phyloP scores from a whole-genome alignment of 2,113 vertebrate genomes.

The Pipra filicauda region DNA sequence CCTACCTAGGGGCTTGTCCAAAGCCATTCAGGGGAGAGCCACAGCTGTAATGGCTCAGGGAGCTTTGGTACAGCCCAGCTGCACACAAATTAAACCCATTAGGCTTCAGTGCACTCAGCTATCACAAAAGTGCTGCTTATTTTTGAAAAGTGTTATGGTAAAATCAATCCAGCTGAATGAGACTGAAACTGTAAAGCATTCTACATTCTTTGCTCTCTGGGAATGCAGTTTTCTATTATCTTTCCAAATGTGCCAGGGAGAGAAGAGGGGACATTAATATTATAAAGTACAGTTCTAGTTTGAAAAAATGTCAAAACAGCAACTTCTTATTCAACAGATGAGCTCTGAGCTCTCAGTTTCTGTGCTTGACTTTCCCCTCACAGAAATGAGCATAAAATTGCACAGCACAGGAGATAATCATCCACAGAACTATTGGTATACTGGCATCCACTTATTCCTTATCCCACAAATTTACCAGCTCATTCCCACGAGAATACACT shows the following conservation, averaged over 20 bases:
- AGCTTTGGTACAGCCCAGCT: slow-evolving; percentile 28
- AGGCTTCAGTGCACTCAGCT: slow-evolving; percentile 1
- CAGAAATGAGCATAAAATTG: neutral
- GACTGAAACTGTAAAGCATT: neutral
- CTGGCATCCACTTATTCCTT: neutral
- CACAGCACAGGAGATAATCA: neutral
- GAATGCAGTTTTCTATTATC: slow-evolving; percentile 8
- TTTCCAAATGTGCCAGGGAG: neutral
- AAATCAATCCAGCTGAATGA: slow-evolving; percentile 33
- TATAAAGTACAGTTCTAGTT: neutral
- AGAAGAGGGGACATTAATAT: neutral
- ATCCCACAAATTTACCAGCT: neutral
- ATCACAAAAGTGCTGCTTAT: neutral
- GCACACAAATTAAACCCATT: slow-evolving; percentile 39
- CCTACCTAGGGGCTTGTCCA: neutral
- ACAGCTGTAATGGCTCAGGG: slow-evolving; percentile 31
- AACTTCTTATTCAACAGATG: neutral
- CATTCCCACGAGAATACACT: neutral
- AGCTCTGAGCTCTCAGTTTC: neutral
- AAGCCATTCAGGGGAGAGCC: neutral
- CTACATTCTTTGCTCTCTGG: neutral
- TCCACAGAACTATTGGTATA: neutral
- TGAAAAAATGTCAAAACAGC: neutral
- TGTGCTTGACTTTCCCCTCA: neutral
- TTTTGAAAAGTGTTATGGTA: neutral